Conservation (phyloP, 1,140 invertebrate species). For the Druon quercuslanigerum region DNA sequence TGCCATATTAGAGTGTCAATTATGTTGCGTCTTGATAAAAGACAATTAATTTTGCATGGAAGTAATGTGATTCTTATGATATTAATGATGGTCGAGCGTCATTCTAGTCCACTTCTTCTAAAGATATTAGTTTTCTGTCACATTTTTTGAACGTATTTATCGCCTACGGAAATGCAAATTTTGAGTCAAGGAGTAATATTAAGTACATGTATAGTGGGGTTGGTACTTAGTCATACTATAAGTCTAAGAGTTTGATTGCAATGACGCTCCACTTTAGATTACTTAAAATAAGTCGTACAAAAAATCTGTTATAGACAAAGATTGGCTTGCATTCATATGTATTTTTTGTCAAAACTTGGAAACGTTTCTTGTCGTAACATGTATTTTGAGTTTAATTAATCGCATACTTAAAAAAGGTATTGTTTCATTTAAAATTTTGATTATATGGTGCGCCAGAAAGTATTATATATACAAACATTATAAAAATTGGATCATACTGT, state of each 20-base stretch:
- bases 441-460: not conserved
- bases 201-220: not conserved
- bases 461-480: not conserved
- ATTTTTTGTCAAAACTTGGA: not conserved
- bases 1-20: constrained; percentile 10
- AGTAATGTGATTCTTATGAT: constrained; percentile 2
- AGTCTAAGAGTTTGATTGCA: not conserved
- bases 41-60: not conserved
- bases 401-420: not conserved
- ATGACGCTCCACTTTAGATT: not conserved
- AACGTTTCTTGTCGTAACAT: not conserved
- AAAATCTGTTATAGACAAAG: not conserved
- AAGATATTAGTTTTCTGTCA: not conserved
- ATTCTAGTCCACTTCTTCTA: constrained; percentile 5
- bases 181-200: not conserved
- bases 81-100: not conserved
- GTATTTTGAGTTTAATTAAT: not conserved
- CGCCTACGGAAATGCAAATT: not conserved
- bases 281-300: constrained; percentile 11
- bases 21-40: not conserved
- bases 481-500: not conserved
- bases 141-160: not conserved
- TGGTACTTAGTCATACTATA: not conserved
- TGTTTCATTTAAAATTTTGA: not conserved
- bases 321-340: not conserved